These are phyloP conservation scores for Synergus gifuensis DNA, from an alignment of 2,888 invertebrate species.

Conservation along the genomic window DNA sequence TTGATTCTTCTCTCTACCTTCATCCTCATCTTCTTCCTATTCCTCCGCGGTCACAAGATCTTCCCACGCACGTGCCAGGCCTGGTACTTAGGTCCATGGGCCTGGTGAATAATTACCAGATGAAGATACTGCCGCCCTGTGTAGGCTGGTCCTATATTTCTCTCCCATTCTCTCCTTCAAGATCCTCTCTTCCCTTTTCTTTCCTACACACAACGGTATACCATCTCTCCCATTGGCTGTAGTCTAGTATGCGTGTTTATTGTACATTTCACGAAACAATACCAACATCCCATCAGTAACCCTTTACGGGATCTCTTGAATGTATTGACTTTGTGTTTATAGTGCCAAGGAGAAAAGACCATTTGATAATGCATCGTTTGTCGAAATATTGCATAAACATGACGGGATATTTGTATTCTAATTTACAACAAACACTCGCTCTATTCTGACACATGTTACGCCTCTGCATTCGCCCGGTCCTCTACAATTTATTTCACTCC, in stretches of 20 bases:
- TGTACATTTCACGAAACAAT: conserved; percentile 26
- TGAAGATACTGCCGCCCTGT: conserved; percentile 70
- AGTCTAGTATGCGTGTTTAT: conserved; percentile 4
- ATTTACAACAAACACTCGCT: conserved; percentile 1
- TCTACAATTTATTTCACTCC: background rate
- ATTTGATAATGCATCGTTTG: conserved; percentile 22
- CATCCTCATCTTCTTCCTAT: conserved; percentile 61
- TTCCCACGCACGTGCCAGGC: conserved; percentile 70
- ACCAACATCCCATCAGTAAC: conserved; percentile 26
- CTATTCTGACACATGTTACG: background rate
- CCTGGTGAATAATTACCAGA: conserved; percentile 72
- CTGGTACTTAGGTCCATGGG: conserved; percentile 59
- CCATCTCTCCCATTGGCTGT: conserved; percentile 12
- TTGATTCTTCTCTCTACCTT: conserved; percentile 54
- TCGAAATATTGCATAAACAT: conserved; percentile 29
- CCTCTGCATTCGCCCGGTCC: conserved; percentile 5
- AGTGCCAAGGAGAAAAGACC: conserved; percentile 32
- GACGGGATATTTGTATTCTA: background rate
- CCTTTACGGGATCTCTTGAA: conserved; percentile 33
- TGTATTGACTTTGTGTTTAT: conserved; percentile 32
- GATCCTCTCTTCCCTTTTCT: conserved; percentile 46
- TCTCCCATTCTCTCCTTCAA: conserved; percentile 41
- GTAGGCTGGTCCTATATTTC: conserved; percentile 60
- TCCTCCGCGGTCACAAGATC: conserved; percentile 61
- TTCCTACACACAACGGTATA: conserved; percentile 43